A percentile compares a stretch with the other conserved stretches of the same genome.
phyloP scores from a whole-genome alignment of 2,888 invertebrate species.

The Perithous albicinctus region DNA sequence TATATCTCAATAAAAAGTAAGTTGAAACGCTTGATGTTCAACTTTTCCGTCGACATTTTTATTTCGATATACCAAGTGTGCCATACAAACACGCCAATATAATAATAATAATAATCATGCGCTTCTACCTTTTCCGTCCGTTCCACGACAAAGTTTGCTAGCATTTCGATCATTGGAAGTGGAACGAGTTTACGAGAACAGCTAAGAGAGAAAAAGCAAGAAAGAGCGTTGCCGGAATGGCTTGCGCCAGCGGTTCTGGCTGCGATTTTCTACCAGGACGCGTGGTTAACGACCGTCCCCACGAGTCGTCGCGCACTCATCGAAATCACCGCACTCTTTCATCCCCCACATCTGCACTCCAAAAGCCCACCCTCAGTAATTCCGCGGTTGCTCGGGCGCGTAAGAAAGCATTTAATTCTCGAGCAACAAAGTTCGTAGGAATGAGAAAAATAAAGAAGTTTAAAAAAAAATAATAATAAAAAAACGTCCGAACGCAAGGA shows the following conservation, averaged over 20 bases:
- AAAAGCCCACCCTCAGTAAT: conserved; percentile 19
- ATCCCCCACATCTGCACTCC: conserved; percentile 24
- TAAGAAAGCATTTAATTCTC: conserved; percentile 66
- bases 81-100: not conserved
- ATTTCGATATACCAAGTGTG: not conserved
- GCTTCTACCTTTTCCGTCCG: not conserved
- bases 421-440: conserved; percentile 58
- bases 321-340: conserved; percentile 57
- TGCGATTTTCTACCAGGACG: conserved; percentile 32
- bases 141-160: conserved; percentile 20
- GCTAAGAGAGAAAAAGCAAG: not conserved
- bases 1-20: not conserved
- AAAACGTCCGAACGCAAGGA: no score
- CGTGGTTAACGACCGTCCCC: conserved; percentile 51
- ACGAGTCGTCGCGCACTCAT: conserved; percentile 44
- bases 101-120: not conserved
- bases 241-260: conserved; percentile 11
- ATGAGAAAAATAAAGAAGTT: conserved; percentile 18
- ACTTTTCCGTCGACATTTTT: not conserved
- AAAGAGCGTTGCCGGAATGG: not conserved
- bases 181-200: conserved; percentile 46
- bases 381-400: conserved; percentile 38
- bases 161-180: conserved; percentile 49
- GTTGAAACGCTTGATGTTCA: not conserved
- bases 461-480: not conserved